phyloP scores from a whole-genome alignment of 30 jellyfish, hydroid and myxozoan genomes.

The Aurelia sp. region DNA sequence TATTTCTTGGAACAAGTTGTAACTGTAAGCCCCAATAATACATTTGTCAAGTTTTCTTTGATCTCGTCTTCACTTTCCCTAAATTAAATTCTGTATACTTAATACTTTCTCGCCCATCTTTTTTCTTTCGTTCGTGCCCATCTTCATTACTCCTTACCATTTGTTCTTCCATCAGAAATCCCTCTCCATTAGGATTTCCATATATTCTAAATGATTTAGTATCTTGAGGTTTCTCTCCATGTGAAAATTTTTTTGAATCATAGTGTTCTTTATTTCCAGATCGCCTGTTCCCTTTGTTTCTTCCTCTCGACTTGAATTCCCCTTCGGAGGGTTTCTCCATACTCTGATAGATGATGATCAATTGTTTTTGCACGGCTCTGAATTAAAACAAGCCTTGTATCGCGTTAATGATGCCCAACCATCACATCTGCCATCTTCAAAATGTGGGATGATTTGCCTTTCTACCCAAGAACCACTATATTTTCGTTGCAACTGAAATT shows the following conservation, averaged over 20 bases:
- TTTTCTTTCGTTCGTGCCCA: background rate
- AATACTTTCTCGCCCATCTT: background rate
- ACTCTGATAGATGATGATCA: no score
- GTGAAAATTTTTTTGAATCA: background rate
- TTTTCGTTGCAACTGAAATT: no score
- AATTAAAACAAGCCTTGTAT: no score
- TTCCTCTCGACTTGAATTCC: no score
- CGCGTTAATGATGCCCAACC: no score
- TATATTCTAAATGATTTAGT: slow-evolving; percentile 57
- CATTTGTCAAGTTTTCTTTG: background rate
- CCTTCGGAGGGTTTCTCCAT: no score
- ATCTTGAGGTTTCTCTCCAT: slow-evolving; percentile 22
- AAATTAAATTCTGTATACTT: slow-evolving; percentile 3
- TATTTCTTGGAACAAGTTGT: no score
- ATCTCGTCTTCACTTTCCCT: background rate
- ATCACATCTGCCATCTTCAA: no score
- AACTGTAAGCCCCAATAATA: no score
- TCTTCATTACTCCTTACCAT: slow-evolving; percentile 10
- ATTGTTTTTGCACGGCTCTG: no score
- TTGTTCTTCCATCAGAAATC: slow-evolving; percentile 56
- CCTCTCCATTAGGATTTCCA: slow-evolving; percentile 74
- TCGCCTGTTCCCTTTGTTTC: background rate
- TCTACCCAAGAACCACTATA: no score
- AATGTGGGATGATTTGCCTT: no score
- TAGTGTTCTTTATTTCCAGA: background rate